Evolutionary conservation across 2,888 invertebrate genomes (phyloP), one percentile per base, ranked within the genome.

Genomic region (Drosophila kanekoi): DNA sequence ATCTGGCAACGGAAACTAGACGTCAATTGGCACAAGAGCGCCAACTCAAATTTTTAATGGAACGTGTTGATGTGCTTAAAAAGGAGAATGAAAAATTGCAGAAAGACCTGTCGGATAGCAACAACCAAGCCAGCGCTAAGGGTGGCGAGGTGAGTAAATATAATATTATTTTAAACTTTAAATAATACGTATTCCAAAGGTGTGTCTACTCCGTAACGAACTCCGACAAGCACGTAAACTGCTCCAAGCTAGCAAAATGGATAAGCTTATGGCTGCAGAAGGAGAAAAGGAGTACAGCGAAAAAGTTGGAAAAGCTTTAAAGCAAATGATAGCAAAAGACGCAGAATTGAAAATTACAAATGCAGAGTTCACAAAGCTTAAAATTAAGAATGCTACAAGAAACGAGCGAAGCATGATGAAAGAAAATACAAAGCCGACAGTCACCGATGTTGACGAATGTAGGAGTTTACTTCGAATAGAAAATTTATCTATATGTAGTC

Each of bases 31-130:
- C 90, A 2, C 82, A 90, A 16, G 90, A 90, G 49, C 79, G 90
- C 0, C 92, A 91, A 61, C 83, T 91, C 0, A 90, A 92, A 47
- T 90, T 91, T 51, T 70, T 91, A 13, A 90, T 89, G 87, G 91
- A 91, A 20, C 87, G 91, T 4, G 81, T 91, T 2, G 91, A 91
- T 49, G 64, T 70, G 5, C 65, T 91, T 0, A 91, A 91, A 52
- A 90, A 87, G 13, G 91, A 91, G 43, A 91, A 92, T 44, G 43
- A 61, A 0, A 91, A 90, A 51, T 63, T 91, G 13, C 71, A 71
- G 18, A 90, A 85, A 3, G 90, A 91, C 58, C 59, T 91, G 3
- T 62, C 73, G 3, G 90, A 91, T 0, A 75, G 81, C 23, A 90
- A 87, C 35, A 79, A 80, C 5, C 90, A 84, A 63, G 81, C 86